Evolutionary conservation across 2,797 vertebrate species (phyloP), one percentile per base, ranked within the genome.

Genomic region (Bradypus variegatus): DNA sequence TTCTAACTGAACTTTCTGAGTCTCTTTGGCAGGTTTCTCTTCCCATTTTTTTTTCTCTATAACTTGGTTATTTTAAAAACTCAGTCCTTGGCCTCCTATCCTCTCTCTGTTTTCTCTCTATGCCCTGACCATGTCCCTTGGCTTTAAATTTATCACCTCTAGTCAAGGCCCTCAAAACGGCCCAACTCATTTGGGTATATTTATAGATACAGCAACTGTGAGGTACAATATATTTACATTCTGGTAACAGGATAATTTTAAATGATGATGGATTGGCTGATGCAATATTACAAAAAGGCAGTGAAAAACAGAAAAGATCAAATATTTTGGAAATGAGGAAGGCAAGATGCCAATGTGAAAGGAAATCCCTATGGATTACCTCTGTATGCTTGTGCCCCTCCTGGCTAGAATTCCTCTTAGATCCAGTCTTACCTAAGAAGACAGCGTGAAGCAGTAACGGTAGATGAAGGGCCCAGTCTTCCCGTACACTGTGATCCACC

Each of bases 401-500:
- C 7, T 60, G 45, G 77, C 16, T 81, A 86, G 25, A 50, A 53
- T 81, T 92, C 79, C 85, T 90, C 13, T 80, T 67, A n/a, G 92
- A 25, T 25, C 78, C 29, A 29, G 29, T 79, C 98, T 95, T 98
- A 99, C 99, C 99, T 95, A 99, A 96, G 96, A 99, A 99, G 93
- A 99, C 98, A 6, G 99, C 99, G 64, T 99, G 99, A 38, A 99
- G 98, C 33, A 99, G 97, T 31, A 99, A 96, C 0, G 99, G 99
- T 19, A 99, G 97, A 93, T 99, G 99, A 73, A 99, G 97, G 36
- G 99, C 99, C 99, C 99, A 99, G 93, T 99, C 99, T 96, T 99
- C 99, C 96, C 99, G 98, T 94, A 99, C 99, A 27, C 99, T 99
- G 97, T 99, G 99, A 96, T 99, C 99, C 96, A 99, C 99, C 94